Evolutionary conservation across 2,888 invertebrate species (phyloP).

Genomic region (Drosophila robusta): DNA sequence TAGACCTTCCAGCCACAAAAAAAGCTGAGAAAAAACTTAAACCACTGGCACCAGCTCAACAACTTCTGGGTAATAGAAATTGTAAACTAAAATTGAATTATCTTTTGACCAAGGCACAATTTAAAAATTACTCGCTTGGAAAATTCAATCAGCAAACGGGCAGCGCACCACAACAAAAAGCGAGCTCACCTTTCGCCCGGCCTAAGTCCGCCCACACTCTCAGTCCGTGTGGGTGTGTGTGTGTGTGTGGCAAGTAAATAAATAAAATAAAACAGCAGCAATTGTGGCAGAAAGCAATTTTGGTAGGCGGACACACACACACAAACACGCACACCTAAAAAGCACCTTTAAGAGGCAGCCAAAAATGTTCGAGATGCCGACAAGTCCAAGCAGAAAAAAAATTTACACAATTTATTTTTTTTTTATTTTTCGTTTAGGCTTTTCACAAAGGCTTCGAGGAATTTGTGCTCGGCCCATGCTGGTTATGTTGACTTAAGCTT

Average conservation of each 20-base stretch:
- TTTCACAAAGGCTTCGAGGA: conserved; percentile 65
- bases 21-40: conserved; percentile 16
- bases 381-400: conserved; percentile 38
- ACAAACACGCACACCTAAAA: conserved; percentile 16
- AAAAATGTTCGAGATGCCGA: conserved; percentile 71
- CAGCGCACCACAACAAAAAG: conserved; percentile 47
- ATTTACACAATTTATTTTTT: conserved; percentile 55
- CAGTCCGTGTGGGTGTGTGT: conserved; percentile 29
- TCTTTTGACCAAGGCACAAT: conserved; percentile 75
- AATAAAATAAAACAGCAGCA: conserved; percentile 76
- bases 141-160: conserved; percentile 76
- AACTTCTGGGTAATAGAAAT: conserved; percentile 66
- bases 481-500: conserved; percentile 74
- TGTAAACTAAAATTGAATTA: conserved; percentile 78
- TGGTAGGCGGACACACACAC: conserved; percentile 33
- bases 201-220: conserved; percentile 9
- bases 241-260: conserved; percentile 66
- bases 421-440: conserved; percentile 22
- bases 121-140: conserved; percentile 80
- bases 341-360: conserved; percentile 64
- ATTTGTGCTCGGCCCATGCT: conserved; percentile 39
- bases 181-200: conserved; percentile 35
- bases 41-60: conserved; percentile 19
- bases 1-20: conserved; percentile 37
- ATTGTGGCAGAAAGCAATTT: conserved; percentile 65